These are phyloP conservation scores for Echinarachnius parma DNA, from an alignment of 53 echinoderm and acorn worm species.

Conservation along the genomic window DNA sequence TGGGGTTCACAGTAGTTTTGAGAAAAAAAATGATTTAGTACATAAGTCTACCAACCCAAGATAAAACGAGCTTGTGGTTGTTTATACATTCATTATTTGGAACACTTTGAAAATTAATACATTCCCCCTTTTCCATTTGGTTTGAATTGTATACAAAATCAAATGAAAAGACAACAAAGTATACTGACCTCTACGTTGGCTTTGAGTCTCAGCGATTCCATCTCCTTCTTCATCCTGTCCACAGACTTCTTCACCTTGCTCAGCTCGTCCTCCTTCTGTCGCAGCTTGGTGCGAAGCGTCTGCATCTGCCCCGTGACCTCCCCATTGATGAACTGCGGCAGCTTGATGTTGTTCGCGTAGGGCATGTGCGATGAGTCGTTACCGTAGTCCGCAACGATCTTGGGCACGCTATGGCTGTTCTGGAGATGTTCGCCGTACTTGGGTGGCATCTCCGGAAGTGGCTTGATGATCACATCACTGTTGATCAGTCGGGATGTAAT, in stretches of 20 bases:
- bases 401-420: conserved; percentile 47
- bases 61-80: too few species aligned
- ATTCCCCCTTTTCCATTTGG: background rate
- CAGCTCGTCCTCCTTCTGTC: conserved; percentile 83
- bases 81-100: too few species aligned
- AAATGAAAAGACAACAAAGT: too few species aligned
- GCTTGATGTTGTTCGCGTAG: conserved; percentile 54
- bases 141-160: background rate
- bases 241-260: conserved; percentile 55
- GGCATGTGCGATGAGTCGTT: conserved; percentile 46
- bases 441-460: conserved; percentile 35
- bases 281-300: conserved; percentile 52
- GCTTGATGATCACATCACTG: conserved; percentile 27
- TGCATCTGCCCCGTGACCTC: conserved; percentile 68
- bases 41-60: too few species aligned
- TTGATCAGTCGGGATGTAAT: conserved; percentile 25
- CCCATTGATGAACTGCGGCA: conserved; percentile 48
- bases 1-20: too few species aligned
- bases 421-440: conserved; percentile 45
- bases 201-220: conserved; percentile 70
- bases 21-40: too few species aligned
- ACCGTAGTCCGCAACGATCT: conserved; percentile 34
- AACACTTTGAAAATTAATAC: too few species aligned
- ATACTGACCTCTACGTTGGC: conserved; percentile 77
- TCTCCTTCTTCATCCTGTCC: conserved; percentile 69